A percentile compares a stretch with the other conserved stretches of the same genome.
Conservation (phyloP, 2,797 vertebrate genomes). For the Myotis daubentonii region DNA sequence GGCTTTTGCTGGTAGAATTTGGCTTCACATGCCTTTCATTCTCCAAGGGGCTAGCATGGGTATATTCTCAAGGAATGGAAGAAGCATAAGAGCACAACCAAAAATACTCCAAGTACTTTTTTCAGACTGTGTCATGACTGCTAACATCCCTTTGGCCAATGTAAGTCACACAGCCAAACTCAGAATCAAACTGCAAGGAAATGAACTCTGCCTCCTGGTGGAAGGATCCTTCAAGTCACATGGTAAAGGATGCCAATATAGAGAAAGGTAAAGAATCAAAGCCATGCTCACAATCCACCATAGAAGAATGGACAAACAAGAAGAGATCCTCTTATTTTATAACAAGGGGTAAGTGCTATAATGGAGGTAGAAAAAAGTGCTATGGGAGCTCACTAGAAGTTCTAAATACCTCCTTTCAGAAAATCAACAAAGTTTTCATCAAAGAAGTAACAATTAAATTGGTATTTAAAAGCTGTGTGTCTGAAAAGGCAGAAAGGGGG, state of each 20-base stretch:
- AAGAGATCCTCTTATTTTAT: background rate
- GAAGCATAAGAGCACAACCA: background rate
- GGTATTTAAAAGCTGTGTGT: background rate
- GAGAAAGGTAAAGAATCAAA: background rate
- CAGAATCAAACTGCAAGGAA: background rate
- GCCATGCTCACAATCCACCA: background rate
- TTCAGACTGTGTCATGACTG: background rate
- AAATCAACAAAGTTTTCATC: slow-evolving; percentile 19
- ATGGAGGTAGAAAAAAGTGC: background rate
- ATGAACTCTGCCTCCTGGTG: background rate
- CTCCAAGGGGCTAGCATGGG: background rate
- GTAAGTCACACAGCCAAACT: background rate
- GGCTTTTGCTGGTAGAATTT: background rate
- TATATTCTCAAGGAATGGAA: background rate
- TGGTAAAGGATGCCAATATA: background rate
- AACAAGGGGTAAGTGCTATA: background rate
- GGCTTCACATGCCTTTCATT: background rate
- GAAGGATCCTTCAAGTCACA: background rate
- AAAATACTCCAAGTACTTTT: slow-evolving; percentile 10
- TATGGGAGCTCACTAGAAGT: background rate
- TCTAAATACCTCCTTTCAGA: background rate
- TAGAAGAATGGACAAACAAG: background rate
- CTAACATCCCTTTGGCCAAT: background rate
- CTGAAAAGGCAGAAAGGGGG: background rate
- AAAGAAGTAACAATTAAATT: background rate